Conservation (phyloP, 2,113 vertebrate genomes). For the Tragelaphus strepsiceros region DNA sequence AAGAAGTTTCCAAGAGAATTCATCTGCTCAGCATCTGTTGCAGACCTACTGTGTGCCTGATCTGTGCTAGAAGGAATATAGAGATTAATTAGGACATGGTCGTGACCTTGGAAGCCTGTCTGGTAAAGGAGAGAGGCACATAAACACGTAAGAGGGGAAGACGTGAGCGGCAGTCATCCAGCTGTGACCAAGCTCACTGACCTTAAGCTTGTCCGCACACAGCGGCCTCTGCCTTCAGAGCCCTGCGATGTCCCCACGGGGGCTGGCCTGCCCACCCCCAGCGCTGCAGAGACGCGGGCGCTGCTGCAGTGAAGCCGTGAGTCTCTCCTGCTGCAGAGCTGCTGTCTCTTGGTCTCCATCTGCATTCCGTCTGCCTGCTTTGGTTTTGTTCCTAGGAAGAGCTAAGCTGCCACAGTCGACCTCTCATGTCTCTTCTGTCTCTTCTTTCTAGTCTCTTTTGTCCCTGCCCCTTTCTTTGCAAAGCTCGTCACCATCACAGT, state of each 20-base stretch:
- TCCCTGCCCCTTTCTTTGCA: not conserved
- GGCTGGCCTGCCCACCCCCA: not conserved
- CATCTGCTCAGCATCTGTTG: not conserved
- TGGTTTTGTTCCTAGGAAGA: not conserved
- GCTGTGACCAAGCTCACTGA: not conserved
- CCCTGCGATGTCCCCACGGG: not conserved
- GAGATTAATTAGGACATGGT: not conserved
- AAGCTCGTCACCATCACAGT: not conserved
- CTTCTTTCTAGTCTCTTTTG: not conserved
- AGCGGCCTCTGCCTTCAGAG: not conserved
- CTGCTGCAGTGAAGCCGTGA: not conserved
- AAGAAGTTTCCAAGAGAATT: not conserved
- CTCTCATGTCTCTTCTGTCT: not conserved
- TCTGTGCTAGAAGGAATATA: not conserved
- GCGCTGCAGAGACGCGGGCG: not conserved
- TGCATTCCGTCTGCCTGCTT: rapidly evolving
- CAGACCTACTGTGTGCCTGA: not conserved
- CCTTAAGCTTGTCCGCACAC: not conserved
- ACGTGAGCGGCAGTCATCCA: not conserved
- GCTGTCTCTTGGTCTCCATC: not conserved
- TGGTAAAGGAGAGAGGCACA: not conserved
- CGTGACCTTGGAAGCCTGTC: not conserved
- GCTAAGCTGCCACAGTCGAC: not conserved
- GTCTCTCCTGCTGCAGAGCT: not conserved
- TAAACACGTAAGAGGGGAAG: rapidly evolving